These are phyloP conservation scores for Balearica regulorum DNA, from an alignment of 2,797 vertebrate species.

Conservation along the genomic window DNA sequence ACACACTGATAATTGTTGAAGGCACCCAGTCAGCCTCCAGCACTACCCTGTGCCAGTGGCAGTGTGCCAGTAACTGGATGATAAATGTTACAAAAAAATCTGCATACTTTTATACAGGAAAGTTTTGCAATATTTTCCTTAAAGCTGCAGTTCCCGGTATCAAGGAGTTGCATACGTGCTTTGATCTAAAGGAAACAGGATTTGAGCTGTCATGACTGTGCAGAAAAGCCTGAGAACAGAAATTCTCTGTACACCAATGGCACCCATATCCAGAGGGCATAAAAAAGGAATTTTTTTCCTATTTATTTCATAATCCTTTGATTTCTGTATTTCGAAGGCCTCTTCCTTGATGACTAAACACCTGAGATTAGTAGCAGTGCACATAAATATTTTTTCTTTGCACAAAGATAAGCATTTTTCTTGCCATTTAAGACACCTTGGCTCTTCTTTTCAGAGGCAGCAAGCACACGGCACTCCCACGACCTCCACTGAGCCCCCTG, in stretches of 20 bases:
- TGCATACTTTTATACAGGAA: background rate
- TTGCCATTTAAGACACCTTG: background rate
- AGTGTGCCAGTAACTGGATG: background rate
- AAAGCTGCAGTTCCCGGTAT: background rate
- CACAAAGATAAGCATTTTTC: background rate
- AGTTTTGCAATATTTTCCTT: background rate
- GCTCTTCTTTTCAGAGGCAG: background rate
- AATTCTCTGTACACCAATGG: background rate
- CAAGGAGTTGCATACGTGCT: background rate
- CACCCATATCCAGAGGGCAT: background rate
- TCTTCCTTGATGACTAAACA: background rate
- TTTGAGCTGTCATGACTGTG: fast-evolving
- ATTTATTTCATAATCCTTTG: background rate
- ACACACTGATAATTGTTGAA: background rate
- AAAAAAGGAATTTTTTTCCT: background rate
- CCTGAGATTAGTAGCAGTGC: background rate
- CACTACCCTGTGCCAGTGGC: background rate
- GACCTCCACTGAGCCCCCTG: background rate
- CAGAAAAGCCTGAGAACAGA: background rate
- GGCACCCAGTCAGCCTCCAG: background rate
- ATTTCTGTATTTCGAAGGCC: background rate
- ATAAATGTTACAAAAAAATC: background rate
- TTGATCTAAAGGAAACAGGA: background rate
- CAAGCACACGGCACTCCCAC: background rate
- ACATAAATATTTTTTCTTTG: background rate